Percentiles rank a stretch among this genome's conserved stretches.
These are phyloP conservation scores for Xenops minutus DNA, from an alignment of 2,797 vertebrate species.

Conservation along the genomic window DNA sequence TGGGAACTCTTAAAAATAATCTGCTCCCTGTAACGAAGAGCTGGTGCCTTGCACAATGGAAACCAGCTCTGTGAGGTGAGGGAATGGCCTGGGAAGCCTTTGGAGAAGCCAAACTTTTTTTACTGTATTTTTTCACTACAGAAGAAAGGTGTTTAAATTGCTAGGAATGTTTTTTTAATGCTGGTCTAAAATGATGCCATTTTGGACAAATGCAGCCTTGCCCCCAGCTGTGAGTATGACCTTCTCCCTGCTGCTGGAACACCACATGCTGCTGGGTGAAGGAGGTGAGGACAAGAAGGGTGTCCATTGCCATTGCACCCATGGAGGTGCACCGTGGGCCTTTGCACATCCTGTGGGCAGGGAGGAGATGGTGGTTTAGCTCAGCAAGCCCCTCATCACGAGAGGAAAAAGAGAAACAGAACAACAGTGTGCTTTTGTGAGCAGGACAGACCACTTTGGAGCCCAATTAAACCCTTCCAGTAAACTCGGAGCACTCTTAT, in stretches of 20 bases:
- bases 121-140: not conserved
- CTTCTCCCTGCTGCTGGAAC: not conserved
- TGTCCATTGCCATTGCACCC: not conserved
- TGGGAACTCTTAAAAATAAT: not conserved
- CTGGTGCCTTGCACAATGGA: not conserved
- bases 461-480: not conserved
- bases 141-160: not conserved
- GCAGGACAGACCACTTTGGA: not conserved
- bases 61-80: not conserved
- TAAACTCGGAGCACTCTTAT: not conserved
- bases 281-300: not conserved
- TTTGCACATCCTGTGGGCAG: not conserved
- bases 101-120: not conserved
- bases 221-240: not conserved
- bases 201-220: not conserved
- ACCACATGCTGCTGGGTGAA: fast-evolving
- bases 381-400: not conserved
- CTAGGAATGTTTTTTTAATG: not conserved
- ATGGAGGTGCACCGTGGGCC: not conserved
- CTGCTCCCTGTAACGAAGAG: not conserved
- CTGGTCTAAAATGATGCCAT: not conserved
- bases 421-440: not conserved
- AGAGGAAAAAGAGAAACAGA: not conserved
- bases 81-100: not conserved
- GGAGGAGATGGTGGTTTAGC: not conserved